Evolutionary conservation across 2,888 invertebrate genomes (phyloP).

Genomic region (Phania funesta): DNA sequence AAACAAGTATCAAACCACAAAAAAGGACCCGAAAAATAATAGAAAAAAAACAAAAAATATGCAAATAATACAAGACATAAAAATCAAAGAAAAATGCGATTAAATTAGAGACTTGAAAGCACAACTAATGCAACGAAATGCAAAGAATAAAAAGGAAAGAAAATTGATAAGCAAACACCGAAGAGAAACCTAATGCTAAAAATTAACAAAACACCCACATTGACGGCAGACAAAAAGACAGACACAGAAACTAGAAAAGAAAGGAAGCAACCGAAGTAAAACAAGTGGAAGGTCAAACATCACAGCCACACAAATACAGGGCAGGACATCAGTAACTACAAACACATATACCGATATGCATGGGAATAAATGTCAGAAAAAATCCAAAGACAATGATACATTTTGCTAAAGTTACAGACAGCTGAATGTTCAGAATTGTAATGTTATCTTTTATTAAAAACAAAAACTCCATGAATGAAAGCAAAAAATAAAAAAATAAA

Average conservation of each 20-base stretch:
- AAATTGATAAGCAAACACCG: slow-evolving; percentile 57
- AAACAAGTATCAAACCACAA: slow-evolving; percentile 37
- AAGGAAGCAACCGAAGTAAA: background rate
- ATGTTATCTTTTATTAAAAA: background rate
- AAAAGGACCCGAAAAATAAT: slow-evolving; percentile 38
- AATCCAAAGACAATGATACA: slow-evolving; percentile 33
- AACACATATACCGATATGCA: background rate
- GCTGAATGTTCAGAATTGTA: slow-evolving; percentile 1
- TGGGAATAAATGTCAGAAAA: background rate
- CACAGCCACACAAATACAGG: slow-evolving; percentile 18
- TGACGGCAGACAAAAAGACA: background rate
- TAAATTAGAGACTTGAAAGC: slow-evolving; percentile 9
- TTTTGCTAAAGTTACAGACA: slow-evolving; percentile 8
- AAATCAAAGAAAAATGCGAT: slow-evolving; percentile 14
- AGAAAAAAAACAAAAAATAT: slow-evolving; percentile 47
- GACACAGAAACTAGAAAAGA: background rate
- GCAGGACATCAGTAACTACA: background rate
- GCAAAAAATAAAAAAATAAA: background rate
- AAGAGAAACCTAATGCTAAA: slow-evolving; percentile 24
- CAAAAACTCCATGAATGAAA: background rate
- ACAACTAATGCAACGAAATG: background rate
- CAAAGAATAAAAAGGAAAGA: slow-evolving; percentile 16
- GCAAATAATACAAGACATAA: slow-evolving; percentile 55
- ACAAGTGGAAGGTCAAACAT: slow-evolving; percentile 15
- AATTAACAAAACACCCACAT: slow-evolving; percentile 47